These are phyloP conservation scores for Sinocyclocheilus maitianheensis DNA, from an alignment of 2,113 vertebrate species.

Conservation along the genomic window DNA sequence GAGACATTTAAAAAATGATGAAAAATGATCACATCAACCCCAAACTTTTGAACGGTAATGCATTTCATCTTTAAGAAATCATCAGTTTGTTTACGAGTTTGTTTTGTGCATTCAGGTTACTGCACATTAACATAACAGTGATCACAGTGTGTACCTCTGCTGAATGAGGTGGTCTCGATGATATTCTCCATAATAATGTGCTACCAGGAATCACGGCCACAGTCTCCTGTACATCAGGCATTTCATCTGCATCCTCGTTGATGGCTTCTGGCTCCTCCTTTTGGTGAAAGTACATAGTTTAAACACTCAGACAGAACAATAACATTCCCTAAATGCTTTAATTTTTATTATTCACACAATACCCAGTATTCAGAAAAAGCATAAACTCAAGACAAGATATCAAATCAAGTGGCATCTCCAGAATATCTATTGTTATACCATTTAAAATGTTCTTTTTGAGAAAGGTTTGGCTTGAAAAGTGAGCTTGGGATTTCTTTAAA, in stretches of 20 bases:
- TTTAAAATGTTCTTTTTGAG: too few species aligned
- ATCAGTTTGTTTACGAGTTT: too few species aligned
- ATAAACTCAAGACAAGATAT: neutral
- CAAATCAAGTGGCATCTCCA: neutral
- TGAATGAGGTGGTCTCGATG: slow-evolving; percentile 86
- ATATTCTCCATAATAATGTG: slow-evolving; percentile 94
- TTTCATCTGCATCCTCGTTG: slow-evolving; percentile 84
- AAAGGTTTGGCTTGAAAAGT: too few species aligned
- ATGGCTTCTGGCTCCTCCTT: slow-evolving; percentile 76
- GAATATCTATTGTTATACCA: too few species aligned
- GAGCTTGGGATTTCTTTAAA: too few species aligned
- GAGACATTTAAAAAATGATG: too few species aligned
- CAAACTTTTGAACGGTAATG: neutral
- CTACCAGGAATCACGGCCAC: slow-evolving; percentile 92
- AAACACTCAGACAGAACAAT: neutral
- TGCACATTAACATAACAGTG: too few species aligned
- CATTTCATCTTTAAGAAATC: neutral
- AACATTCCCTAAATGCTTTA: neutral
- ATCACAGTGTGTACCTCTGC: slow-evolving; percentile 73
- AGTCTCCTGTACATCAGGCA: slow-evolving; percentile 90
- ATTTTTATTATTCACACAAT: neutral
- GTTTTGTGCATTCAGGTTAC: too few species aligned
- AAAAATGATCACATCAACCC: neutral
- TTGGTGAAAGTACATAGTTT: slow-evolving; percentile 28
- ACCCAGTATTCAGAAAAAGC: neutral